These are phyloP conservation scores for Melanerpes aurifrons DNA, from an alignment of 2,113 vertebrate genomes.

Conservation along the genomic window DNA sequence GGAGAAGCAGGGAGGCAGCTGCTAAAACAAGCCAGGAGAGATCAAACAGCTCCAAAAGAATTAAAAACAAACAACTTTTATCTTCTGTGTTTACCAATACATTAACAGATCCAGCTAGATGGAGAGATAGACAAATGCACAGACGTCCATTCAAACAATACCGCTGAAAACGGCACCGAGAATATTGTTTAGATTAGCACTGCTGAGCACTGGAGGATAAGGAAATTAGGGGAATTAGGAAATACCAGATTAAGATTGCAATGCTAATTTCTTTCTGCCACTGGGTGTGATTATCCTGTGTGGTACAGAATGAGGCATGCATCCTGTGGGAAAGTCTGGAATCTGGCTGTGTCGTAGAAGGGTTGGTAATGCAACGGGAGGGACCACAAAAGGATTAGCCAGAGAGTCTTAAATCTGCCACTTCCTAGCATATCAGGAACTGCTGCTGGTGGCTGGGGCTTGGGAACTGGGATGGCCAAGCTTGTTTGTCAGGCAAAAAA, in stretches of 20 bases:
- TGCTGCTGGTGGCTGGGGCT: background rate
- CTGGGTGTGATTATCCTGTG: conserved; percentile 60
- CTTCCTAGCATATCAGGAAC: background rate
- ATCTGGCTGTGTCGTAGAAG: background rate
- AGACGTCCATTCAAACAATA: background rate
- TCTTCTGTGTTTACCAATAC: conserved; percentile 65
- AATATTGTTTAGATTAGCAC: conserved; percentile 20
- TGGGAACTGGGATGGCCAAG: background rate
- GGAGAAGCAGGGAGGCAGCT: conserved; percentile 66
- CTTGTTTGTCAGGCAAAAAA: background rate
- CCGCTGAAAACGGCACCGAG: background rate
- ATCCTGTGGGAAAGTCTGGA: conserved; percentile 65
- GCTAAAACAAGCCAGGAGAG: conserved; percentile 58
- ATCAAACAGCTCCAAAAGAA: conserved; percentile 59
- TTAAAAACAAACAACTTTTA: conserved; percentile 65
- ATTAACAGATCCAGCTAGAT: conserved; percentile 37
- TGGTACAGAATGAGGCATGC: conserved; percentile 34
- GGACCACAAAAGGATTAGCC: background rate
- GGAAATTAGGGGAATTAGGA: conserved; percentile 62
- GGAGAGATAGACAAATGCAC: background rate
- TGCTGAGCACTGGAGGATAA: background rate
- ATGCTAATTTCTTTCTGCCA: conserved; percentile 54
- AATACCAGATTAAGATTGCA: conserved; percentile 52
- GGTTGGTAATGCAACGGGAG: background rate
- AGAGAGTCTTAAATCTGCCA: background rate